Base-by-base conservation (phyloP, 2,113 vertebrate genomes). In the Drymodes brunneopygia region DNA sequence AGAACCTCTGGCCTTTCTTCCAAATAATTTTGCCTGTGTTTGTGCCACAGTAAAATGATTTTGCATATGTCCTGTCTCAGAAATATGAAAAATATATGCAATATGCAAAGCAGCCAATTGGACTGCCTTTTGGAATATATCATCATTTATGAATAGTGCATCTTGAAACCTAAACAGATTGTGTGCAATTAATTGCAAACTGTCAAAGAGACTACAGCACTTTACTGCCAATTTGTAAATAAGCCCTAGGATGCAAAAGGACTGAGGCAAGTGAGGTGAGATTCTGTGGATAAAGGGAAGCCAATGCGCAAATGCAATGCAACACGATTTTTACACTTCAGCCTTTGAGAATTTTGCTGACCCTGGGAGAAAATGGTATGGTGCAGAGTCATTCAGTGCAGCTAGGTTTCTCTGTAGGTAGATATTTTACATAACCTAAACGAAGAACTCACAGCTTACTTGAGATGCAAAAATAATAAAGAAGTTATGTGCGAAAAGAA, bases 81-180 rank as follows among this genome's bases (percentile, higher is more conserved):
- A 93, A 90, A 88, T 86, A 86, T 79, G 90, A 95, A 95, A 96
- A 94, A 95, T 81, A 94, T 94, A 91, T 93, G 92, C 90, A 92
- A 60, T 92, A 96, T 92, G 88, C 86, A 96, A 96, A 95, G 65
- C 90, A 95, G 90, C 75, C 69, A 92, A 44, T 92, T 96, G 94
- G 88, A 58, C 77, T 86, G 82, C 72, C 69, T 88, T 90, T 96
- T 93, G 88, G 86, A 96, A 92, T 94, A 71, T 71, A 93, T 94
- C 75, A 93, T 92, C 60, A 70, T 96, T 96, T 96, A 88, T 78
- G 82, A 93, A 94, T 44, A 53, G 78, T 50, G 79, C 66, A 65
- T 88, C 88, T 79, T 88, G 90, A 93, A 94, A 84, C 87, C 90
- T 93, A 93, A 96, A 95, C 92, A 96, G 95, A 94, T 95, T 93